Evolutionary conservation across 2,888 invertebrate genomes (phyloP).

Genomic region (Chalcis sispes): DNA sequence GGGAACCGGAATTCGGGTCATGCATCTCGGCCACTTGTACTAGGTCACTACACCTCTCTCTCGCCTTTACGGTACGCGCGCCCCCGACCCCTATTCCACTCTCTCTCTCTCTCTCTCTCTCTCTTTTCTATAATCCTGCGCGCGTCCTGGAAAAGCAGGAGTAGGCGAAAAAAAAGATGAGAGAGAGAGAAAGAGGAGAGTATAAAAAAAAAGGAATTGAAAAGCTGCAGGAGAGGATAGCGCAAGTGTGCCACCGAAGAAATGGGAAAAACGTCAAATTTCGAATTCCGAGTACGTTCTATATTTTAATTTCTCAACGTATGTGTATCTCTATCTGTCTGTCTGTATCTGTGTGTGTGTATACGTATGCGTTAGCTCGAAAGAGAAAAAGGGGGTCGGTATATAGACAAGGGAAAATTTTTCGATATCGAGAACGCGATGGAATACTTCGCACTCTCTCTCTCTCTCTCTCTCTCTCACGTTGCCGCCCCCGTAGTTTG

Average conservation of each 20-base stretch:
- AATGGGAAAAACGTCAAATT: slow-evolving; percentile 52
- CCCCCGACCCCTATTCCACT: slow-evolving; percentile 43
- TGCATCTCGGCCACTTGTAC: slow-evolving; percentile 74
- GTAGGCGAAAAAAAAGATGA: neutral
- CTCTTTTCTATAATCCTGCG: slow-evolving; percentile 38
- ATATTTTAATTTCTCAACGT: slow-evolving; percentile 49
- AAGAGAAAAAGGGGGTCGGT: slow-evolving; percentile 9
- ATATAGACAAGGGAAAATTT: neutral
- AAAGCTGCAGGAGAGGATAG: slow-evolving; percentile 16
- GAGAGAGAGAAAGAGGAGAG: too few relatives aligned
- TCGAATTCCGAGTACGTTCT: slow-evolving; percentile 45
- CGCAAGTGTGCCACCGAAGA: neutral
- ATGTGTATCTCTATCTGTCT: too few relatives aligned
- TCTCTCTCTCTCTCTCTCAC: neutral
- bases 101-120: neutral
- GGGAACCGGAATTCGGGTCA: slow-evolving; percentile 72
- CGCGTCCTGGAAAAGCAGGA: slow-evolving; percentile 22
- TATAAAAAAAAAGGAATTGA: slow-evolving; percentile 15
- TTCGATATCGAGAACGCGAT: neutral
- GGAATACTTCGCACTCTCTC: neutral
- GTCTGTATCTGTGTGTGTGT: too few relatives aligned
- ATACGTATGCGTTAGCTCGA: neutral
- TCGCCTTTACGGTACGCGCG: slow-evolving; percentile 16
- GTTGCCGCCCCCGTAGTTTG: too few relatives aligned
- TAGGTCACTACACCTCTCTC: slow-evolving; percentile 71